phyloP scores from a whole-genome alignment of 2,797 vertebrate species.

The Lates japonicus region DNA sequence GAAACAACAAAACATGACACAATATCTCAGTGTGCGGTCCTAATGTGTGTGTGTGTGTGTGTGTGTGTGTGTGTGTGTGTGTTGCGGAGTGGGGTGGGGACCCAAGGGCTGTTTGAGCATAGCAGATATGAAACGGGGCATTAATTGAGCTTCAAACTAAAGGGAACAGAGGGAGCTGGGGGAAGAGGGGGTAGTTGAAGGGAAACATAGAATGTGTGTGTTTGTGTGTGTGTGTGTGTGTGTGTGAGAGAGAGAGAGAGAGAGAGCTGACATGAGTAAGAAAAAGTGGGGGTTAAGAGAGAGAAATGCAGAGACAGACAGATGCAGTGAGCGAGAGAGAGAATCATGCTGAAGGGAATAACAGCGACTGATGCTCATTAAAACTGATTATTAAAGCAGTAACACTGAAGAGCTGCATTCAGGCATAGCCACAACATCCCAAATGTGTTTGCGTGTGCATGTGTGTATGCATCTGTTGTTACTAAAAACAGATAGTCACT shows the following conservation, averaged over 20 bases:
- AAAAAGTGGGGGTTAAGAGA: conserved; percentile 34
- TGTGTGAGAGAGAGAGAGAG: neutral
- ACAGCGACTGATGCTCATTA: conserved; percentile 86
- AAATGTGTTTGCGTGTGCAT: conserved; percentile 31
- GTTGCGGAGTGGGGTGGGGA: conserved; percentile 8
- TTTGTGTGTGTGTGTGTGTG: conserved; percentile 11
- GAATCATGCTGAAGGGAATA: conserved; percentile 76
- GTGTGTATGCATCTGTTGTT: conserved; percentile 30
- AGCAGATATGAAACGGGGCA: conserved; percentile 62
- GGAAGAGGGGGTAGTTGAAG: conserved; percentile 1
- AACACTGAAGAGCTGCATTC: conserved; percentile 78
- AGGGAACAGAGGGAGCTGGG: conserved; percentile 45
- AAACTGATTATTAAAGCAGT: conserved; percentile 89
- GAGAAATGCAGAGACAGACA: conserved; percentile 48
- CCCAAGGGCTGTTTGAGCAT: conserved; percentile 49
- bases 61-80: conserved; percentile 22
- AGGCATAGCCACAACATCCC: conserved; percentile 79
- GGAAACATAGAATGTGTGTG: conserved; percentile 2
- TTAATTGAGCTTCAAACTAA: conserved; percentile 70
- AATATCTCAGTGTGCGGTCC: conserved; percentile 6
- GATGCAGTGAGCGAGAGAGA: conserved; percentile 54
- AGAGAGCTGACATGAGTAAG: conserved; percentile 23
- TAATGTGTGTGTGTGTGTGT: conserved; percentile 17
- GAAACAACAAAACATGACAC: conserved; percentile 41
- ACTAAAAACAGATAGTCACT: conserved; percentile 50